Conservation (phyloP, 1,140 invertebrate species). For the Leptonema lineaticorne region DNA sequence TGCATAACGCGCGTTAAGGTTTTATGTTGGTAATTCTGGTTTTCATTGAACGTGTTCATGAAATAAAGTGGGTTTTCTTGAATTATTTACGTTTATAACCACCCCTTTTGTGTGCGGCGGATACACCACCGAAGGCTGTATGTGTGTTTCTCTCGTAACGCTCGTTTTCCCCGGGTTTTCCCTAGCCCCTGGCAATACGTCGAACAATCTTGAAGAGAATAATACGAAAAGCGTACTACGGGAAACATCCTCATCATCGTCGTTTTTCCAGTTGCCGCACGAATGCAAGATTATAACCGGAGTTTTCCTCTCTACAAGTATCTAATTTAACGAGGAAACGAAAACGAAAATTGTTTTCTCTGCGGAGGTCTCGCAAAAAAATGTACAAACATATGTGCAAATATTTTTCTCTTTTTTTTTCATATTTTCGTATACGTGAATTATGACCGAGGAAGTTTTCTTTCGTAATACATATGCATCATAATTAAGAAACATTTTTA, state of each 20-base stretch:
- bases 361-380: not conserved
- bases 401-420: too few species aligned
- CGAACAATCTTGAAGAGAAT: constrained; percentile 19
- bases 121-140: too few species aligned
- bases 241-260: constrained; percentile 17
- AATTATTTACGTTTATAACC: constrained; percentile 10
- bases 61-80: not conserved
- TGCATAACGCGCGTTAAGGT: too few species aligned
- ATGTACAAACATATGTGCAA: too few species aligned
- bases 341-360: constrained; percentile 7
- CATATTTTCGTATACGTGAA: too few species aligned
- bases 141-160: too few species aligned
- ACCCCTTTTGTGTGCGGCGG: not conserved
- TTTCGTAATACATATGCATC: too few species aligned
- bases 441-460: too few species aligned
- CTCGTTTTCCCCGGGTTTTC: not conserved
- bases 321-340: constrained; percentile 1
- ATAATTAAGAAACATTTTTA: too few species aligned
- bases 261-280: not conserved
- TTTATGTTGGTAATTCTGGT: not conserved
- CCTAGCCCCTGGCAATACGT: not conserved
- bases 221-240: constrained; percentile 1
- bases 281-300: not conserved
- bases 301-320: not conserved
- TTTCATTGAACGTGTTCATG: not conserved